Evolutionary conservation across 1,140 invertebrate species (phyloP), one percentile per base, ranked within the genome.

Genomic region (Aphelenchoides besseyi): DNA sequence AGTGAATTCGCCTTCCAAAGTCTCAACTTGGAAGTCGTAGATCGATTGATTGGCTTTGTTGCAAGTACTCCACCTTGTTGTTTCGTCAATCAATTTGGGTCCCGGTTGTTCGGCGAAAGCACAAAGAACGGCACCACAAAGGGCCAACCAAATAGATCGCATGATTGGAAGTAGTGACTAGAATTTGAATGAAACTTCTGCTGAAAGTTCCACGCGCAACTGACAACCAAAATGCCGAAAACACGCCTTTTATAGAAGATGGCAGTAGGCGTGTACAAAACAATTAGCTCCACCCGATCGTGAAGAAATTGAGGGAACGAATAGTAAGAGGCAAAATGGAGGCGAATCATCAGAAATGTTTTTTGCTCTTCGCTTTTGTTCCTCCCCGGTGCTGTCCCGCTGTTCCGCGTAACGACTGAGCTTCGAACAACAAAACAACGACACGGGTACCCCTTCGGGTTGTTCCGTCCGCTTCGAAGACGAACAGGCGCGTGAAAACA

Each of bases 31-130:
- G 69, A 83, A 83, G 54, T 83, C 81, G 59, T 83, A 84, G 53
- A 83, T 73, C 1, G 78, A 78, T 29, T 80, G 75, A 68, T 84
- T 83, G 12, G 62, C 69, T 29, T 72, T 35, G 53, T 74, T 74
- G 57, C 81, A 83, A 69, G 82, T 69, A 18, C 66, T 79, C 81
- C 81, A 83, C n/a, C 81, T 71, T 3, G 82, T 83, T 8, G 82
- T 82, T 74, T 83, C 82, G 57, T 83, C 82, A 57, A 83, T 77
- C 52, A 83, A 68, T 72, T 84, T 84, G 12, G 82, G 82, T 9
- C 82, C 82, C 82, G 55, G 41, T 23, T 48, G 69, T 29, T 9
- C 33, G 41, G 41, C 41, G 41, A 48, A 23, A 23, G 41, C 41
- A 48, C 41, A 48, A 23, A 48, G 12, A 23, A 23, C 41, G 41